Evolutionary conservation across 2,113 vertebrate genomes (phyloP).

Genomic region (Pseudorectes ferrugineus): DNA sequence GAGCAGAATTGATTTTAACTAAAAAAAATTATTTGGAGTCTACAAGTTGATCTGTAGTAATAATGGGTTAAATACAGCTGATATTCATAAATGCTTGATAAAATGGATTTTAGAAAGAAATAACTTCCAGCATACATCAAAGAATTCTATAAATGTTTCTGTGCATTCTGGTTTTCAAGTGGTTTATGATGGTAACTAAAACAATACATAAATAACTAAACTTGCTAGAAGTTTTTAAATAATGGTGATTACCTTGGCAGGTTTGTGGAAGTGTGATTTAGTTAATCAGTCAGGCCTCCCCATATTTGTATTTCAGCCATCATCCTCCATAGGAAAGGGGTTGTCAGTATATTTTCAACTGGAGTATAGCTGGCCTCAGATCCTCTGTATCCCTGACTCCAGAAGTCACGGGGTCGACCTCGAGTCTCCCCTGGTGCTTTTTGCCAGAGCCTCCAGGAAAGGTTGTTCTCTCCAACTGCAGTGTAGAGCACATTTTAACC

Average conservation of each 20-base stretch:
- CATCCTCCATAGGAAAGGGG: background rate
- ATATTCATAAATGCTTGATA: background rate
- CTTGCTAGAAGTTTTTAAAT: background rate
- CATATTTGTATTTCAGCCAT: background rate
- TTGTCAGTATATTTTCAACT: background rate
- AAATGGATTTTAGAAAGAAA: background rate
- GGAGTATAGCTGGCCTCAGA: background rate
- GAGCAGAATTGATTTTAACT: background rate
- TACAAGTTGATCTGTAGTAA: background rate
- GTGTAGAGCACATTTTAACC: background rate
- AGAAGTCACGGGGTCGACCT: background rate
- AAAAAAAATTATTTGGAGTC: background rate
- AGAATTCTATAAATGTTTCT: background rate
- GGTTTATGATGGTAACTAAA: background rate
- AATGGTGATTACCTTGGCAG: background rate
- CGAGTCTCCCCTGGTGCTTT: background rate
- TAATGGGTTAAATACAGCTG: background rate
- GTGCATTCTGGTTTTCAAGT: background rate
- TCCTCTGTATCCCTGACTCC: background rate
- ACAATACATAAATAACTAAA: too few species aligned
- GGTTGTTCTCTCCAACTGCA: background rate
- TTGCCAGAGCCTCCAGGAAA: background rate
- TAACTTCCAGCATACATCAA: background rate
- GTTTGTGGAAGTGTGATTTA: background rate
- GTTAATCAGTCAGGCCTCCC: background rate